Evolutionary conservation across 2,888 invertebrate genomes (phyloP), one percentile per base, ranked within the genome.

Genomic region (Spisula subtruncata): DNA sequence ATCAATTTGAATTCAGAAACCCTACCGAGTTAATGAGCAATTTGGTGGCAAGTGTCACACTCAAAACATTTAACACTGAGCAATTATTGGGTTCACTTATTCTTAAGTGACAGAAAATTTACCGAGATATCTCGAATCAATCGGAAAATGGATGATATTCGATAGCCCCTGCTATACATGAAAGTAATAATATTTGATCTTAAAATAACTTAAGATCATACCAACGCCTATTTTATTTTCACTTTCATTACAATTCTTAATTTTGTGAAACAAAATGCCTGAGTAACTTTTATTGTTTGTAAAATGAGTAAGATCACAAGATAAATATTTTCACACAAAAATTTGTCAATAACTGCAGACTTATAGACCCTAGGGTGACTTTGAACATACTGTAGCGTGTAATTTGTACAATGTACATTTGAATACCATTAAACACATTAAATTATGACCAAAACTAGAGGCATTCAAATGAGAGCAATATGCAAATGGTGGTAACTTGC

Each of bases 251-350:
- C n/a, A 75, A 79, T 75, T 71, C 48, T 81, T 48, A n/a, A 75
- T 25, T 41, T 35, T 35, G 32, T 2, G 35, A 75, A 79, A 80
- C 79, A 80, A 51, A 84, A 84, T 85, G 85, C 85, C 32, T 80
- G 56, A 85, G 16, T 85, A 80, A 85, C 14, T 85, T 85, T 85
- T 85, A 85, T 85, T 85, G 56, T 79, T 25, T 54, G 85, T 29
- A 35, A 56, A 20, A 56, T 80, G 51, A 35, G 29, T 85, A 51
- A 80, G 85, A 85, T 85, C 25, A 29, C 18, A n/a, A 41, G 79
- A 85, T 75, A 85, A 85, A 79, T 54, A 79, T 32, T 32, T 85
- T 85, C 80, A 80, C 85, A 85, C 80, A 79, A 48, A 46, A 85
- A 79, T 1, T 56, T 85, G 80, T 85, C 20, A 80, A 46, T 48